These are phyloP conservation scores for Calosoma granatense DNA, from an alignment of 1,140 invertebrate genomes.

Conservation along the genomic window DNA sequence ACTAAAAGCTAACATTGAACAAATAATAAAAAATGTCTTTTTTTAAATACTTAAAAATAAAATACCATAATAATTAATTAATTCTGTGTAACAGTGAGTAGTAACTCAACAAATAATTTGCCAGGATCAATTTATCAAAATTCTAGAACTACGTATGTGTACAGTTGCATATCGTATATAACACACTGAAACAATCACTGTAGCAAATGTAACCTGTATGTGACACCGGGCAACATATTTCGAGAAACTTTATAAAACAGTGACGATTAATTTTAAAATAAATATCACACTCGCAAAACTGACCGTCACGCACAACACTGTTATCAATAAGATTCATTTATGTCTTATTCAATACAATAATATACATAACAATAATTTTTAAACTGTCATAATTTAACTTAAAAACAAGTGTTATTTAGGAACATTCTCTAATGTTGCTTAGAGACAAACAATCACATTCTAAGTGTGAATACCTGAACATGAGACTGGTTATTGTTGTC, in stretches of 20 bases:
- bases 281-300: neutral
- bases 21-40: too few relatives aligned
- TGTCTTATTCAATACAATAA: too few relatives aligned
- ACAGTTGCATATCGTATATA: neutral
- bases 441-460: neutral
- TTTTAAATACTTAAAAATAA: too few relatives aligned
- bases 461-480: constrained; percentile 10
- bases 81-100: neutral
- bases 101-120: neutral
- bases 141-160: too few relatives aligned
- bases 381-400: neutral
- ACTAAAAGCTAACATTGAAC: too few relatives aligned
- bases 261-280: neutral
- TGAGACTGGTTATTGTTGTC: constrained; percentile 16
- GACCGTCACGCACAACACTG: too few relatives aligned
- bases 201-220: neutral
- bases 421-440: neutral
- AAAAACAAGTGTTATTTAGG: neutral
- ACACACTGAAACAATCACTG: too few relatives aligned
- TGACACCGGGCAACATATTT: neutral
- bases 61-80: too few relatives aligned
- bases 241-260: neutral
- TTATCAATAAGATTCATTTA: too few relatives aligned
- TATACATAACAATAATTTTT: too few relatives aligned
- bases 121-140: neutral